Conservation (phyloP, 2,113 vertebrate genomes). For the Tautogolabrus adspersus region DNA sequence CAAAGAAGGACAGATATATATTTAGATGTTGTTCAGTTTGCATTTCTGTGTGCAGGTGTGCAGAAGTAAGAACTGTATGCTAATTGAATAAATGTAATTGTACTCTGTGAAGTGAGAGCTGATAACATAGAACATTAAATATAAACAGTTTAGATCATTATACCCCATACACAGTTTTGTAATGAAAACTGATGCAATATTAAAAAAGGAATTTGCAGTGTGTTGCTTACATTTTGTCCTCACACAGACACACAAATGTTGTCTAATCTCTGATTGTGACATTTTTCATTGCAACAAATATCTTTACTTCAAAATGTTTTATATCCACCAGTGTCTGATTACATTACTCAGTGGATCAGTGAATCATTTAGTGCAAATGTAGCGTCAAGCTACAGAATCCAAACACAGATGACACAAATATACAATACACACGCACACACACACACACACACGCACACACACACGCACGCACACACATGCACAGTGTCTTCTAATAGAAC, state of each 20-base stretch:
- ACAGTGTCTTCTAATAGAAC: constrained; percentile 16
- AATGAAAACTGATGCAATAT: no score
- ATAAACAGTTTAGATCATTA: background rate
- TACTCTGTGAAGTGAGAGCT: no score
- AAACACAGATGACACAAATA: background rate
- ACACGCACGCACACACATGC: background rate
- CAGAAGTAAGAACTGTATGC: no score
- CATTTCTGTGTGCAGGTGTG: no score
- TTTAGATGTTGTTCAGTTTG: no score
- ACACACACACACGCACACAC: no score
- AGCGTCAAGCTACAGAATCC: background rate
- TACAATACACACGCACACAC: no score
- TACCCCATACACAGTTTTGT: background rate
- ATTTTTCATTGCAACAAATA: background rate
- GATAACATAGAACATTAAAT: no score
- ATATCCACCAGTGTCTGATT: background rate
- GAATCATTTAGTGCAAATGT: background rate
- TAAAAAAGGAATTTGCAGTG: background rate
- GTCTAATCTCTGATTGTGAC: no score
- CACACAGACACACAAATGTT: background rate
- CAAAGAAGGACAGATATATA: no score
- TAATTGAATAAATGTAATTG: no score
- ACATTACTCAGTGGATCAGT: constrained; percentile 4
- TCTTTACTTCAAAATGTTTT: background rate
- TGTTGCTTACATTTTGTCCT: no score